Base-by-base conservation (phyloP, 1,140 invertebrate genomes). In the Agrilus planipennis region DNA sequence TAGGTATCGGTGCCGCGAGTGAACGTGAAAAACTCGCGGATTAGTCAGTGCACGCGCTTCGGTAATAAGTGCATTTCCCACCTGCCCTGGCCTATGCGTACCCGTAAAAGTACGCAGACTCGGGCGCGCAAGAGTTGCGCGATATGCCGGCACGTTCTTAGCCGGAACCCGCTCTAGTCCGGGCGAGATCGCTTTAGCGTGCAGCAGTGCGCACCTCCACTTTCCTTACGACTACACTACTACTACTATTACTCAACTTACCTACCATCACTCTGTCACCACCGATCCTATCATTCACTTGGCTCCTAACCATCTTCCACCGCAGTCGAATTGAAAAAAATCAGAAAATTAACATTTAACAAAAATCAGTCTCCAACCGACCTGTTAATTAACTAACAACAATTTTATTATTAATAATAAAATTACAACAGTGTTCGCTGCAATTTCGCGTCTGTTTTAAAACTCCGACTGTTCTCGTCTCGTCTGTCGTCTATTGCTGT, bases 171-270 rank as follows among this genome's bases (percentile, higher is more conserved):
- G n/a, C n/a, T 27, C 36, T 55, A 61, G 58, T 61, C 58, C 58
- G 58, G 58, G 58, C 58, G 52, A 52, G 53, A 55, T 51, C 54
- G 55, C 57, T 56, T 52, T 35, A 48, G 52, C 57, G 58, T 61
- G 57, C 55, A 57, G 57, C 58, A 57, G 58, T 61, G 54, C 57
- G 49, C 44, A 49, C 46, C 46, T 53, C 44, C 50, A 46, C 39
- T 41, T 32, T 44, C 44, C 46, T 41, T 46, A 46, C 41, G 39
- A 46, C 44, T 46, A 35, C 23, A n/a, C n/a, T n/a, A n/a, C n/a
- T 14, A 45, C 43, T 31, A 29, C 34, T 15, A 32, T 11, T 37
- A 17, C 34, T 30, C 37, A 44, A 34, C n/a, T n/a, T n/a, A n/a
- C n/a, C n/a, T n/a, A n/a, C n/a, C n/a, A n/a, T 40, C 39, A 41